Evolutionary conservation across 1,140 invertebrate species (phyloP), one percentile per base, ranked within the genome.

Genomic region (Diplogasteroides magnus): DNA sequence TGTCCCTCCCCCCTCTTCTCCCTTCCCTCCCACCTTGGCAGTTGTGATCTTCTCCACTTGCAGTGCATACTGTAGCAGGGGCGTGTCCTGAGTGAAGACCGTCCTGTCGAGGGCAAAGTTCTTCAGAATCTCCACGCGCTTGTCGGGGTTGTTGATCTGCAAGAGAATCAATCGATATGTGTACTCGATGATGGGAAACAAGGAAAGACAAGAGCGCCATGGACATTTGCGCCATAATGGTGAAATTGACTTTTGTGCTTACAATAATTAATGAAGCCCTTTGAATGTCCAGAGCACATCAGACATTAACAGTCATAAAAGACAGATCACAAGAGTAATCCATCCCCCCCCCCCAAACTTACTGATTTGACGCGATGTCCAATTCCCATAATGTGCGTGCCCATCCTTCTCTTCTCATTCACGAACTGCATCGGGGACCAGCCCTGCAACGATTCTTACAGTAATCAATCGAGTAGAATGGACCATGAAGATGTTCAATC

Each of bases 1-100:
- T n/a, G n/a, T n/a, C n/a, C n/a, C n/a, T n/a, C n/a, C n/a, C n/a
- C 19, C 14, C 37, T 19, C 37, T 19, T 19, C 37, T 19, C 37
- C 37, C 37, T 48, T 19, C 19, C 32, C 26, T 31, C 58, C 68
- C 73, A 87, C 86, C 82, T 98, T 98, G 66, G 92, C 91, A 0
- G 96, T 98, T 1, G 97, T 98, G 74, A 99, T 96, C 83, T 97
- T 95, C 81, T 99, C 97, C 23, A 98, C 95, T 86, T 97, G 92
- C 1, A 98, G 85, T 1, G 96, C 96, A 85, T 97, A 99, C 75
- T 92, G 88, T 2, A 98, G 87, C 0, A 98, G 86, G 0, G 96
- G 95, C 74, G 91, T 94, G 78, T 94, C 89, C 69, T 93, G 89
- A 83, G 92, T 87, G 58, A 81, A 81, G 19, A 63, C 57, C 13